phyloP scores from a whole-genome alignment of 1,140 invertebrate genomes.

The Diachasma alloeum region DNA sequence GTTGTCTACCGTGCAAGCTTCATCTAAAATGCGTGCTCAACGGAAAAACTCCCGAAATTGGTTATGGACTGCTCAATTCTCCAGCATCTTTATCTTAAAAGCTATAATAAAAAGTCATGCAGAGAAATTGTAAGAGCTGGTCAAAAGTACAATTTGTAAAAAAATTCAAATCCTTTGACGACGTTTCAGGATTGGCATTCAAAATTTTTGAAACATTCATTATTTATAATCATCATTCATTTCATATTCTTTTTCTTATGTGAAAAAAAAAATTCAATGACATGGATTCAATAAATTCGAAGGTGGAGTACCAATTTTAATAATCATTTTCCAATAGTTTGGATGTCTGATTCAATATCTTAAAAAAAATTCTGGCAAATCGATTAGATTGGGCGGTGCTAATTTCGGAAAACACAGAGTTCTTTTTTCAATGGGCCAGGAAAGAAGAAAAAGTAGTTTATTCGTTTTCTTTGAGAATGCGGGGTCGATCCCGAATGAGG shows the following conservation, averaged over 20 bases:
- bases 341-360: neutral
- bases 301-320: too few relatives aligned
- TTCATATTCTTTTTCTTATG: too few relatives aligned
- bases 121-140: too few relatives aligned
- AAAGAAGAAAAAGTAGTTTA: conserved; percentile 14
- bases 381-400: neutral
- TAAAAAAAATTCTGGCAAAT: neutral
- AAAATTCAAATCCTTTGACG: too few relatives aligned
- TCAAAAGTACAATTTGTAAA: too few relatives aligned
- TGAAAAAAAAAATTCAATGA: neutral
- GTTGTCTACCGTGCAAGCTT: conserved; percentile 25
- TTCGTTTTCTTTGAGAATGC: neutral
- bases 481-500: neutral
- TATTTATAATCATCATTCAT: too few relatives aligned
- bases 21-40: neutral
- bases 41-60: too few relatives aligned
- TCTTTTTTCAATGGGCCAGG: neutral
- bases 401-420: neutral
- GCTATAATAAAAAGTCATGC: too few relatives aligned
- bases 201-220: too few relatives aligned
- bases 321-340: neutral
- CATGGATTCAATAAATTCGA: neutral
- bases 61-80: too few relatives aligned
- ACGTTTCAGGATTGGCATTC: too few relatives aligned
- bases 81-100: too few relatives aligned